Percentiles rank a stretch among this genome's conserved stretches.
Conservation (phyloP, 2,797 vertebrate genomes). For the Clarias laeviceps region DNA sequence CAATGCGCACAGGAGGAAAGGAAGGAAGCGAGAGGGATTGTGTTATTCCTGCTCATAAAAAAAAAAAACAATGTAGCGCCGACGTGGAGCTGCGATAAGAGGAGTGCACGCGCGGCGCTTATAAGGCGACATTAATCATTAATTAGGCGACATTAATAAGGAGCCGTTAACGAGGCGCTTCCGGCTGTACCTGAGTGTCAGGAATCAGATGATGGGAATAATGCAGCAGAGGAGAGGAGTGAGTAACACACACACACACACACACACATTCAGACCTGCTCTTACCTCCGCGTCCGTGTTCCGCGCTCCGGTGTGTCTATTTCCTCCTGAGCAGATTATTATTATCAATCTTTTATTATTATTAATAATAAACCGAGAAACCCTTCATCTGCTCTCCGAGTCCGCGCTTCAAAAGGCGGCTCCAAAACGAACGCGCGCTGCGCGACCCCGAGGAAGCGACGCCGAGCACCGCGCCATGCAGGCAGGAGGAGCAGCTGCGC, state of each 20-base stretch:
- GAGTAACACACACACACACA: too few relatives aligned
- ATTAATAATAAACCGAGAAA: background rate
- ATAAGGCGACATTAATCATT: background rate
- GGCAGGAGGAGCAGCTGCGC: background rate
- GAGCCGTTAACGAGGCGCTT: background rate
- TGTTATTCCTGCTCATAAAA: background rate
- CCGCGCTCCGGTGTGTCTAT: background rate
- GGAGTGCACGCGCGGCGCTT: background rate
- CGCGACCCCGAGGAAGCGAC: constrained; percentile 11
- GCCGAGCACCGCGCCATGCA: background rate
- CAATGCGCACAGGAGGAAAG: background rate
- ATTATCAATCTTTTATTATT: background rate
- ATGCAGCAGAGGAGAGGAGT: background rate
- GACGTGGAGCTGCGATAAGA: background rate
- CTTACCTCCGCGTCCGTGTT: constrained; percentile 14
- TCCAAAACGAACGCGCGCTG: background rate
- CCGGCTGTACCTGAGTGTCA: background rate
- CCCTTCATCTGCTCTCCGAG: background rate
- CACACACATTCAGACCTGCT: background rate
- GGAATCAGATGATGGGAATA: constrained; percentile 1
- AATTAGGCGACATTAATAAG: background rate
- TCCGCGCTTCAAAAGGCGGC: background rate
- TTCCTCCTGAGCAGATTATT: background rate
- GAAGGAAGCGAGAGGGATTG: background rate
- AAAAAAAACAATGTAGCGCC: background rate